These are phyloP conservation scores for Probosciger aterrimus DNA, from an alignment of 2,113 vertebrate genomes.

Conservation along the genomic window DNA sequence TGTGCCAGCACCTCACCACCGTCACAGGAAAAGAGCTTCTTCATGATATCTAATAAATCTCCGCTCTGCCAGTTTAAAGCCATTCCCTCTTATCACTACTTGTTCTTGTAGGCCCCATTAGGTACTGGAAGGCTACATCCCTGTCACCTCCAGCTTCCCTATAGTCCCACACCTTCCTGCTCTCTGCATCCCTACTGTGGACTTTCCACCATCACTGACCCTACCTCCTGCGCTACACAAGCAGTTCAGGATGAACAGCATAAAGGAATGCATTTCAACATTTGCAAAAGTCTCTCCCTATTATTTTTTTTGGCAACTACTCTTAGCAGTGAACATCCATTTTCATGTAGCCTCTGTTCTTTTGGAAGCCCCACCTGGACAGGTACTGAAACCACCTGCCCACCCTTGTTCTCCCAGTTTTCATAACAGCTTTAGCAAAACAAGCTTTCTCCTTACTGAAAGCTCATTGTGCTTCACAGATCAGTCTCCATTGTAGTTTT, in stretches of 20 bases:
- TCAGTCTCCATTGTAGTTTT: background rate
- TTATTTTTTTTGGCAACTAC: background rate
- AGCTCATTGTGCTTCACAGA: background rate
- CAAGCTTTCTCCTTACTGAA: background rate
- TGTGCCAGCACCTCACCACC: background rate
- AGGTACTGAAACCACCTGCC: background rate
- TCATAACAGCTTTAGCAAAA: background rate
- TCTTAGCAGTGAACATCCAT: background rate
- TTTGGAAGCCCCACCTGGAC: background rate
- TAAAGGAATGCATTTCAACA: background rate
- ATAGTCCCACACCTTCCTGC: background rate
- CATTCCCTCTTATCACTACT: background rate
- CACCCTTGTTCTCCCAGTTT: background rate
- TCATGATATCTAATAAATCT: background rate
- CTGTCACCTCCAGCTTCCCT: background rate
- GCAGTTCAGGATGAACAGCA: background rate
- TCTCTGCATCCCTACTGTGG: background rate
- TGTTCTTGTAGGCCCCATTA: background rate
- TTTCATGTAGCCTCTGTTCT: background rate
- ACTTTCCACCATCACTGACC: background rate
- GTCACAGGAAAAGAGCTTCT: background rate
- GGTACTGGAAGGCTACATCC: background rate
- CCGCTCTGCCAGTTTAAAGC: background rate
- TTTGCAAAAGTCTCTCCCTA: background rate
- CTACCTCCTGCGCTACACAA: background rate